These are phyloP conservation scores for Ptychobarbus kaznakovi DNA, from an alignment of 2,797 vertebrate species.

Conservation along the genomic window DNA sequence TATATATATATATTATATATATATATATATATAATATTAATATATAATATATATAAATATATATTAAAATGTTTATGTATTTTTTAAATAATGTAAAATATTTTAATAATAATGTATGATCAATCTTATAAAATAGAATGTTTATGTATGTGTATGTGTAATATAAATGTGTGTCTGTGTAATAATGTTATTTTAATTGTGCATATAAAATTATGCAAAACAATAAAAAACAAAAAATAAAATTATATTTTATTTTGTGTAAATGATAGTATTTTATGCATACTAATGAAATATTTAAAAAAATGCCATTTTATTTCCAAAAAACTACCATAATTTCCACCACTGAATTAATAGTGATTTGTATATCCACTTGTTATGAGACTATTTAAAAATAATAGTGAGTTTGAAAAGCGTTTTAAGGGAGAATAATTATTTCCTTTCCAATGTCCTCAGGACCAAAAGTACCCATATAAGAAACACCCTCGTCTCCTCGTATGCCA, in stretches of 20 bases:
- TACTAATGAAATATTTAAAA: background rate
- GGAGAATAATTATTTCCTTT: background rate
- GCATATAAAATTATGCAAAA: background rate
- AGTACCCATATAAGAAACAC: background rate
- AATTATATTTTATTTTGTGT: background rate
- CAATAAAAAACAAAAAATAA: no score
- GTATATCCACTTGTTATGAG: background rate
- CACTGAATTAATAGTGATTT: background rate
- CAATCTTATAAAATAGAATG: background rate
- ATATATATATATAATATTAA: no score
- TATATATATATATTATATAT: no score
- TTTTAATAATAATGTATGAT: no score
- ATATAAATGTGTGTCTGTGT: background rate
- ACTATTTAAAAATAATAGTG: background rate
- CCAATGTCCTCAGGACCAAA: background rate
- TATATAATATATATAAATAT: no score
- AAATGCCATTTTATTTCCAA: background rate
- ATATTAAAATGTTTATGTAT: background rate
- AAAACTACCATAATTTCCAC: background rate
- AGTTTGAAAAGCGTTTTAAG: background rate
- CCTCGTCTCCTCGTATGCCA: slow-evolving; percentile 22
- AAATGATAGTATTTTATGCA: background rate
- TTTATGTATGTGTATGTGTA: background rate
- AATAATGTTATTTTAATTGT: background rate
- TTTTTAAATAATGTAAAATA: background rate